These are phyloP conservation scores for Macrobrachium nipponense DNA, from an alignment of 1,140 invertebrate genomes.

Conservation along the genomic window DNA sequence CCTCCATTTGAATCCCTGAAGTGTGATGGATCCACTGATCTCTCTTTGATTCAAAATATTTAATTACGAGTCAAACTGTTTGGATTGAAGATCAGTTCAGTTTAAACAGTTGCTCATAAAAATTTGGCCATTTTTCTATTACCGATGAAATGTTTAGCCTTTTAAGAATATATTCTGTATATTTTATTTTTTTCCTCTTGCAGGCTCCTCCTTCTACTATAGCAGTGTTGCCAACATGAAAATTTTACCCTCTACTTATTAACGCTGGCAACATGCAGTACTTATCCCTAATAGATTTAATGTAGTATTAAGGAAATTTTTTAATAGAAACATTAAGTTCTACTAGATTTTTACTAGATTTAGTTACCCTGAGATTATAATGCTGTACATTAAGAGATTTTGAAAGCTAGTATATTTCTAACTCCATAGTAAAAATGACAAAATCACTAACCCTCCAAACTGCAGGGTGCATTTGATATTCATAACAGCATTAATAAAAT, in stretches of 20 bases:
- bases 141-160: not conserved
- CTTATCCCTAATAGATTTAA: slow-evolving; percentile 54
- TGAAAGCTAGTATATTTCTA: slow-evolving; percentile 1
- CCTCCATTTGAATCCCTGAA: slow-evolving; percentile 24
- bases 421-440: not conserved
- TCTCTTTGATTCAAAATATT: not conserved
- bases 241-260: slow-evolving; percentile 64
- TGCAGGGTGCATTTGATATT: not conserved
- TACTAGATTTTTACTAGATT: not conserved
- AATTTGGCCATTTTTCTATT: too few species aligned
- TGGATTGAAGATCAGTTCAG: too few species aligned
- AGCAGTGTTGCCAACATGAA: slow-evolving; percentile 65
- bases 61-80: too few species aligned
- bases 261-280: slow-evolving; percentile 35
- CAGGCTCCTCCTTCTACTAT: slow-evolving; percentile 65
- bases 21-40: slow-evolving; percentile 44
- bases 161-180: slow-evolving; percentile 16
- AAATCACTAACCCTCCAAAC: slow-evolving; percentile 24
- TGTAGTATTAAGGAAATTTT: slow-evolving; percentile 40
- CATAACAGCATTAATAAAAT: too few species aligned
- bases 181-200: slow-evolving; percentile 50
- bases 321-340: not conserved
- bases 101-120: too few species aligned
- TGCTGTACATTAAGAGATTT: not conserved
- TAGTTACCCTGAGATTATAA: too few species aligned